Evolutionary conservation across 2,113 vertebrate genomes (phyloP).

Genomic region (Lophura nycthemera): DNA sequence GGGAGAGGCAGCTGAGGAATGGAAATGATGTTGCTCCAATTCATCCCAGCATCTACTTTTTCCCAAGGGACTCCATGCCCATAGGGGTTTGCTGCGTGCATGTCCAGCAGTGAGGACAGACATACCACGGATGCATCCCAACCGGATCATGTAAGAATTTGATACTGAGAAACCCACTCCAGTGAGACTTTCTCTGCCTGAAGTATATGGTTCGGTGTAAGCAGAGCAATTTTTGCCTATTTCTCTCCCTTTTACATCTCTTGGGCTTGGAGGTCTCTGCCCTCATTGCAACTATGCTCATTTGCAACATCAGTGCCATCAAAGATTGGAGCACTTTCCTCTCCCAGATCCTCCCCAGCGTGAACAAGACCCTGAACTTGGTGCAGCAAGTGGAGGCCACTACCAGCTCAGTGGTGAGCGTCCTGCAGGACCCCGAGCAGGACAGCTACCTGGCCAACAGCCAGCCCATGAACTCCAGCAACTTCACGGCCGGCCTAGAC

Average conservation of each 20-base stretch:
- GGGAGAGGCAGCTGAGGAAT: background rate
- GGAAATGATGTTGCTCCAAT: constrained; percentile 24
- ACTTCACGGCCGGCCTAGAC: constrained; percentile 85
- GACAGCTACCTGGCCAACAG: constrained; percentile 80
- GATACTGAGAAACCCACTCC: background rate
- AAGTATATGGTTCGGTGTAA: constrained; percentile 19
- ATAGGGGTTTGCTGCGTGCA: background rate
- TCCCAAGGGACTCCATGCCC: constrained; percentile 46
- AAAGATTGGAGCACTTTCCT: constrained; percentile 90
- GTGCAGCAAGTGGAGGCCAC: constrained; percentile 83
- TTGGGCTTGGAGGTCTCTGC: constrained; percentile 25
- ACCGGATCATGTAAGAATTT: constrained; percentile 13
- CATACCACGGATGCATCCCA: background rate
- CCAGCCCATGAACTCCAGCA: constrained; percentile 81
- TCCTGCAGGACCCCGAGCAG: constrained; percentile 82
- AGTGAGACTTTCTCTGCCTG: constrained; percentile 7
- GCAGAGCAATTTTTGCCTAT: background rate
- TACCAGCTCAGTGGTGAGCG: constrained; percentile 84
- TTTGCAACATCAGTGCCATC: constrained; percentile 88
- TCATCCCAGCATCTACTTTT: constrained; percentile 22
- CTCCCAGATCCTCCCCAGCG: constrained; percentile 85
- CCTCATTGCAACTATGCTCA: constrained; percentile 78
- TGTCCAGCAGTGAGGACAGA: background rate
- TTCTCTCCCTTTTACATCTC: constrained; percentile 33
- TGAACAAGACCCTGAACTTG: constrained; percentile 85